Base-by-base conservation (phyloP, 2,888 invertebrate genomes). In the Ornithoptera priamus region DNA sequence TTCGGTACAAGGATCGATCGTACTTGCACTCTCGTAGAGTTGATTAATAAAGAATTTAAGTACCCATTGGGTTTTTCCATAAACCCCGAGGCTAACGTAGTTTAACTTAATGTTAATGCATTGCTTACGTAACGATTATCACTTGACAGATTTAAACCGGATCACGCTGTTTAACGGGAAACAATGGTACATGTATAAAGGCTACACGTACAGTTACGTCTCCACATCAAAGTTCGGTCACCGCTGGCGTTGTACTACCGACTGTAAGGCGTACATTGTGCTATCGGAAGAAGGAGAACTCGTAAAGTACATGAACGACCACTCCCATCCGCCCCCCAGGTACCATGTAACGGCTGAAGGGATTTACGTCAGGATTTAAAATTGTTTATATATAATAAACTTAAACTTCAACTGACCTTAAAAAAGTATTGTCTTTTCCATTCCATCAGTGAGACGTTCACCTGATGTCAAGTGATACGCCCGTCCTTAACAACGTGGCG, bases 121-220 rank as follows among this genome's bases (percentile, higher is more conserved):
- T 17, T 1, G 18, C 17, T 17, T 50, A 22, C 22, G 36, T 20
- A 39, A 64, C 39, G 20, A 39, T n/a, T n/a, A 20, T 0, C 15
- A 75, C 5, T 65, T 71, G 1, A 17, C 60, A 7, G 73, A 74
- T 3, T 76, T 74, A 1, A 20, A 30, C 5, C 36, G 76, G 2
- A 22, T 72, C 0, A 53, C 30, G 15, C 20, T 80, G 42, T 5
- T 24, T 1, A 78, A 76, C 62, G 79, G 79, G 8, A 82, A 79
- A 68, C 72, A 68, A n/a, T 75, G 75, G 50, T 74, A 75, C 63
- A 72, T 78, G 74, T 76, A 76, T 66, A 74, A 76, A 5, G 66
- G 71, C 10, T 81, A 77, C 46, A 78, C 81, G 0, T 83, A 80
- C 65, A 70, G 77, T 20, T 75, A 71, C 46, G 71, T 68, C 17